A percentile compares a stretch with the other conserved stretches of the same genome.
phyloP scores from a whole-genome alignment of 2,888 invertebrate genomes.

The Osmoderma eremita region DNA sequence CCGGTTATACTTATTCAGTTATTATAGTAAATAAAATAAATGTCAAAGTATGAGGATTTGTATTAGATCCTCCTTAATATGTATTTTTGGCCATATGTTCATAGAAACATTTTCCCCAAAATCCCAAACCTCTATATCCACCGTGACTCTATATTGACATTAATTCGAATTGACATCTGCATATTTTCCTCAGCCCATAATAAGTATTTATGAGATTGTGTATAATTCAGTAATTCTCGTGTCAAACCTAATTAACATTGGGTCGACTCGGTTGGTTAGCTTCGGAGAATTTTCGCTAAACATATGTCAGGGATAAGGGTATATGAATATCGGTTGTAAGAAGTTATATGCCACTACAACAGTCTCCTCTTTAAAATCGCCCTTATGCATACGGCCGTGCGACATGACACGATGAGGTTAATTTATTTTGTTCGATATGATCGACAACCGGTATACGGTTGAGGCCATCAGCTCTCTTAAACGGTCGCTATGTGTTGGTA shows the following conservation, averaged over 20 bases:
- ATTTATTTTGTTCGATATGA: slow-evolving; percentile 31
- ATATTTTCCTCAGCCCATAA: not conserved
- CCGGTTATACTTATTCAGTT: too few relatives aligned
- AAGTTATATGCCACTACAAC: not conserved
- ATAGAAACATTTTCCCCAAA: not conserved
- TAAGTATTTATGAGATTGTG: slow-evolving; percentile 42
- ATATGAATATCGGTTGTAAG: slow-evolving; percentile 5
- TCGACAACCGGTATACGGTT: slow-evolving; percentile 17
- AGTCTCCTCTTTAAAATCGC: not conserved
- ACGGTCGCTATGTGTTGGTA: slow-evolving; percentile 18
- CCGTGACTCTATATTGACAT: not conserved
- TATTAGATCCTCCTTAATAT: too few relatives aligned
- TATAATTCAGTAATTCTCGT: slow-evolving; percentile 47
- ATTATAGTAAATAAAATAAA: too few relatives aligned
- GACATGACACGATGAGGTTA: slow-evolving; percentile 18
- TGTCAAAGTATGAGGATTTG: too few relatives aligned
- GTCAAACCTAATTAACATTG: slow-evolving; percentile 43
- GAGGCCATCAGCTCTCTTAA: slow-evolving; percentile 8
- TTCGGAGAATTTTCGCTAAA: slow-evolving; percentile 42
- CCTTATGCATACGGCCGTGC: slow-evolving; percentile 26
- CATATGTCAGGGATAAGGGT: slow-evolving; percentile 45
- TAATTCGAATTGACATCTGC: slow-evolving; percentile 27
- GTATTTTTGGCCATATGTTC: too few relatives aligned
- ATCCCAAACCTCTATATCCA: not conserved
- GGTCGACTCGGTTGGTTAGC: slow-evolving; percentile 37